Conservation (phyloP, 2,888 invertebrate genomes). For the Unio delphinus region DNA sequence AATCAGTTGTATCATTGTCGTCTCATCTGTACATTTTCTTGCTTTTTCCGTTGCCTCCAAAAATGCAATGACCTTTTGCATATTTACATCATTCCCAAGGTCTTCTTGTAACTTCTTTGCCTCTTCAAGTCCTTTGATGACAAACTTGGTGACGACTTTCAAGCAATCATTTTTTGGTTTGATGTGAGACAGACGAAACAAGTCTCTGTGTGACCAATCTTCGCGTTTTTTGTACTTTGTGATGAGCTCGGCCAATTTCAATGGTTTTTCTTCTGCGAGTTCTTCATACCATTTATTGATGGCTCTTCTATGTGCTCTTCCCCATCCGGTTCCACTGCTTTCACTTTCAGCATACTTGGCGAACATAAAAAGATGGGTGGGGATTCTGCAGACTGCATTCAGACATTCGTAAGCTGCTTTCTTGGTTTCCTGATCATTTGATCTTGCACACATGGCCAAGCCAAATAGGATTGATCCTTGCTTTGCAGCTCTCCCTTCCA, state of each 20-base stretch:
- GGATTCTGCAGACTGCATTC: slow-evolving; percentile 76
- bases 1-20: slow-evolving; percentile 50
- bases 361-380: slow-evolving; percentile 79
- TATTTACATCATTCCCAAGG: slow-evolving; percentile 13
- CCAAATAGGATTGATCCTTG: slow-evolving; percentile 76
- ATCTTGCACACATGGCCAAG: slow-evolving; percentile 77
- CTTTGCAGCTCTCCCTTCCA: slow-evolving; percentile 71
- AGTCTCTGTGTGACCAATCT: slow-evolving; percentile 82
- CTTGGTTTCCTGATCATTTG: slow-evolving; percentile 72
- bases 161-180: slow-evolving; percentile 38
- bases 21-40: slow-evolving; percentile 45
- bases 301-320: slow-evolving; percentile 78
- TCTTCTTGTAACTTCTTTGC: slow-evolving; percentile 36
- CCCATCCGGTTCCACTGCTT: slow-evolving; percentile 74
- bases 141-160: slow-evolving; percentile 41
- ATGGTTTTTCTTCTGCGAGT: slow-evolving; percentile 12
- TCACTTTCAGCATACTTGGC: slow-evolving; percentile 76
- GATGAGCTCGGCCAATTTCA: slow-evolving; percentile 78
- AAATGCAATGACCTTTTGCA: slow-evolving; percentile 42
- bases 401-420: slow-evolving; percentile 75
- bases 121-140: slow-evolving; percentile 49
- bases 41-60: slow-evolving; percentile 60
- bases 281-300: slow-evolving; percentile 78
- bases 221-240: slow-evolving; percentile 78
- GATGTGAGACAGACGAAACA: slow-evolving; percentile 73